phyloP scores from a whole-genome alignment of 2,797 vertebrate genomes.

The Myripristis murdjan region DNA sequence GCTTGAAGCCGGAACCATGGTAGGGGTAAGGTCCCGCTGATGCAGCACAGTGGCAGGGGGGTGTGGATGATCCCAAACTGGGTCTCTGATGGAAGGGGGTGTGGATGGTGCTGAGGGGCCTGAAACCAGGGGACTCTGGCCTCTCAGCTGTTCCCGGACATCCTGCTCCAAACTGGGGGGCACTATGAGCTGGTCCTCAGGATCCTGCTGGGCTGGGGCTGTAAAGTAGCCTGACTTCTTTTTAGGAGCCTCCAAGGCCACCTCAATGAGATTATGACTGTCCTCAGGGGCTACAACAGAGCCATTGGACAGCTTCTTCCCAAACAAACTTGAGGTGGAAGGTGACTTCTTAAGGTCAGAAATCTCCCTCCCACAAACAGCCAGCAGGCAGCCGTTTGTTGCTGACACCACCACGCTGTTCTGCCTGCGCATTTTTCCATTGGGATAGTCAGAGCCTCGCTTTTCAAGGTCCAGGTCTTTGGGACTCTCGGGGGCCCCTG shows the following conservation, averaged over 20 bases:
- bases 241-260: constrained; percentile 95
- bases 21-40: constrained; percentile 61
- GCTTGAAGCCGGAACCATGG: constrained; percentile 63
- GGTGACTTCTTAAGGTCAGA: constrained; percentile 93
- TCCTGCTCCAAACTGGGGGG: constrained; percentile 95
- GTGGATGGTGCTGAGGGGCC: constrained; percentile 75
- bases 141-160: constrained; percentile 93
- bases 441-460: constrained; percentile 73
- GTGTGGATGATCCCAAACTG: constrained; percentile 83
- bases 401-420: constrained; percentile 92
- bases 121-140: constrained; percentile 81
- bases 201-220: constrained; percentile 94
- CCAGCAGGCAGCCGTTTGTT: constrained; percentile 87
- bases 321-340: constrained; percentile 93
- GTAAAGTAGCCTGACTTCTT: constrained; percentile 98
- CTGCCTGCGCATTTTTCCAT: constrained; percentile 87
- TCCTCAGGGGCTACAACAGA: constrained; percentile 95
- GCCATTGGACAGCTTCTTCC: constrained; percentile 96
- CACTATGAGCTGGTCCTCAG: constrained; percentile 95
- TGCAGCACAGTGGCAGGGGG: constrained; percentile 67
- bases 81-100: constrained; percentile 77
- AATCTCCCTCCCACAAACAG: constrained; percentile 89
- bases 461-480: constrained; percentile 77
- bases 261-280: constrained; percentile 96
- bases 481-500: constrained; percentile 75